Base-by-base conservation (phyloP, 2,888 invertebrate species). In the Dione vanillae region DNA sequence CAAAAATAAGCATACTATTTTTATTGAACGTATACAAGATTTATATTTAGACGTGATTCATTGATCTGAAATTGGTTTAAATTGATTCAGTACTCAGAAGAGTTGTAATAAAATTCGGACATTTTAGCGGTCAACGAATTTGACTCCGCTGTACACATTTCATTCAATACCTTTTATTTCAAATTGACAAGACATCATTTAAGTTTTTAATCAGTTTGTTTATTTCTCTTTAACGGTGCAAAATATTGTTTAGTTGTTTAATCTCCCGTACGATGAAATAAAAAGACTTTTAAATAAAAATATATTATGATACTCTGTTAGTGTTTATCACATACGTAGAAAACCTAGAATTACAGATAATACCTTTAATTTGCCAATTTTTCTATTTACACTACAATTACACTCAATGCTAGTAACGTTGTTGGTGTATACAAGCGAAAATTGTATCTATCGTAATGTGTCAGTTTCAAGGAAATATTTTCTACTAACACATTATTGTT, bases 101-200 rank as follows among this genome's bases (percentile, higher is more conserved):
- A 71, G 74, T 49, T 52, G 43, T 69, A 78, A 83, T 80, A 77
- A 78, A 83, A 82, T 78, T 78, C 79, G 78, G 75, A 84, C 86
- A 83, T 81, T 80, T 80, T 74, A 66, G 65, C 75, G 86, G 86
- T 88, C 81, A 89, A 86, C 79, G 77, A 80, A 82, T 82, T 86
- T 87, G 87, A 83, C 85, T 75, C 75, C 58, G 37, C 51, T 65
- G 41, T 41, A 66, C 70, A 67, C 70, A 51, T 67, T 54, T 72
- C 67, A 66, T 73, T 73, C 37, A 70, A 73, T 74, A 73, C 65
- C 62, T 37, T 70, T 62, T 67, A 71, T 71, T 69, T 54, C 49
- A 19, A 62, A 61, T 62, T 35, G 27, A 10, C 35, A 35, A 45
- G 7, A 43, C 8, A 45, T 43, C n/a, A 35, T 16, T 61, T 45